phyloP scores from a whole-genome alignment of 2,888 invertebrate species.

The Aplocera efformata region DNA sequence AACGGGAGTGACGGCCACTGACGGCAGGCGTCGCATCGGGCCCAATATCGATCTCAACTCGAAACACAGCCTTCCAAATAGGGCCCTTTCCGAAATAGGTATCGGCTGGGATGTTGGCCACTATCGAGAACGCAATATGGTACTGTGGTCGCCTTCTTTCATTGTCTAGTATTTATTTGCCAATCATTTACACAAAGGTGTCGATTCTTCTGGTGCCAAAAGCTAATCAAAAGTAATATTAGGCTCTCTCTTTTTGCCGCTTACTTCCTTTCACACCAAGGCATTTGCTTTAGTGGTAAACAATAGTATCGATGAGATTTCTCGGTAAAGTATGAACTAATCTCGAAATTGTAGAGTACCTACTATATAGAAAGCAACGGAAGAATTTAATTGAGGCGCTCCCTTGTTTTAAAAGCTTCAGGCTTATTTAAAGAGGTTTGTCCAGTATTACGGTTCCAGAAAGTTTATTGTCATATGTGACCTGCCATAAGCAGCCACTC shows the following conservation, averaged over 20 bases:
- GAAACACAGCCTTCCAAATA: constrained; percentile 77
- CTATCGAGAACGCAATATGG: constrained; percentile 61
- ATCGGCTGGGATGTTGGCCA: constrained; percentile 45
- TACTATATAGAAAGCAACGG: constrained; percentile 8
- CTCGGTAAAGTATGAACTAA: not conserved
- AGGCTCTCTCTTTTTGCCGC: no score
- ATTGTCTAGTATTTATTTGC: constrained; percentile 66
- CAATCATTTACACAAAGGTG: constrained; percentile 41
- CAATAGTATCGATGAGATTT: constrained; percentile 7
- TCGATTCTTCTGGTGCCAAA: not conserved
- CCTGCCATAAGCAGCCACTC: constrained; percentile 35
- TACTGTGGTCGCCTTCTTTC: constrained; percentile 56
- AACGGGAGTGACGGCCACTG: constrained; percentile 60
- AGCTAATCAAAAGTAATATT: not conserved
- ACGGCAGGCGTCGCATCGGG: constrained; percentile 48
- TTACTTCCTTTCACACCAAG: constrained; percentile 5
- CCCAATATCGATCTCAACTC: constrained; percentile 69
- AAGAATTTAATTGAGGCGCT: constrained; percentile 16
- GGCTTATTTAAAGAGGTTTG: constrained; percentile 56
- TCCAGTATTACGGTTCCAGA: constrained; percentile 45
- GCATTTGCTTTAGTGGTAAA: constrained; percentile 10
- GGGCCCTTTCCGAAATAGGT: constrained; percentile 74
- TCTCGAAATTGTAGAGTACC: constrained; percentile 1
- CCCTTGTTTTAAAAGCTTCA: constrained; percentile 52
- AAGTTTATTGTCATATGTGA: constrained; percentile 50